A percentile compares a stretch with the other conserved stretches of the same genome.
Conservation (phyloP, 1,140 invertebrate species). For the Solenopsis fugax region DNA sequence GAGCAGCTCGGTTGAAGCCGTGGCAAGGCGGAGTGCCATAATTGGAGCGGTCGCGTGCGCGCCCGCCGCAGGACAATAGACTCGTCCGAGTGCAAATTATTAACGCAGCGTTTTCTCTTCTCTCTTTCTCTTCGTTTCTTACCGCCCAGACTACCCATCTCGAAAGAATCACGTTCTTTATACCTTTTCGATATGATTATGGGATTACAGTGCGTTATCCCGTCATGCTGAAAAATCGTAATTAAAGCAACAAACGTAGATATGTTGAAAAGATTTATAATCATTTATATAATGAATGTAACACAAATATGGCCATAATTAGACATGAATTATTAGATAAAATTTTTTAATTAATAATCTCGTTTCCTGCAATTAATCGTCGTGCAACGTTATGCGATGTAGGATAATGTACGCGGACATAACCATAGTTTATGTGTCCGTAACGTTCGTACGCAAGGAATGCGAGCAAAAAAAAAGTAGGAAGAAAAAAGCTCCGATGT, state of each 20-base stretch:
- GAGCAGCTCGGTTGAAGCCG: conserved; percentile 72
- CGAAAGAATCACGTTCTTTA: conserved; percentile 27
- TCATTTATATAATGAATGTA: neutral
- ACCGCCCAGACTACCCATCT: neutral
- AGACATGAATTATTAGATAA: neutral
- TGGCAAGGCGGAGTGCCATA: conserved; percentile 81
- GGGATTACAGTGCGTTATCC: neutral
- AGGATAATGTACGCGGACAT: neutral
- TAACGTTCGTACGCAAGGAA: neutral
- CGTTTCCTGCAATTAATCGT: neutral
- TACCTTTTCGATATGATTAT: neutral
- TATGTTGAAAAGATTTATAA: neutral
- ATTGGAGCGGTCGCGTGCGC: conserved; percentile 86
- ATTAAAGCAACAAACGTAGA: neutral
- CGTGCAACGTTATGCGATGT: neutral
- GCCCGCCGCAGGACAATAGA: conserved; percentile 83
- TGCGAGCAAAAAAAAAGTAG: neutral
- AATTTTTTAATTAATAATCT: neutral
- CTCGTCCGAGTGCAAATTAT: conserved; percentile 86
- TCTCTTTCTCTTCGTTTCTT: conserved; percentile 69
- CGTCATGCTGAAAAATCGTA: neutral
- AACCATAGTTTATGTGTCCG: neutral
- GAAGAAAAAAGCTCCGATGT: conserved; percentile 14
- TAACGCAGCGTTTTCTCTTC: conserved; percentile 77
- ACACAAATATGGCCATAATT: neutral